Base-by-base conservation (phyloP, 2,113 vertebrate genomes). In the Trichomycterus rosablanca region DNA sequence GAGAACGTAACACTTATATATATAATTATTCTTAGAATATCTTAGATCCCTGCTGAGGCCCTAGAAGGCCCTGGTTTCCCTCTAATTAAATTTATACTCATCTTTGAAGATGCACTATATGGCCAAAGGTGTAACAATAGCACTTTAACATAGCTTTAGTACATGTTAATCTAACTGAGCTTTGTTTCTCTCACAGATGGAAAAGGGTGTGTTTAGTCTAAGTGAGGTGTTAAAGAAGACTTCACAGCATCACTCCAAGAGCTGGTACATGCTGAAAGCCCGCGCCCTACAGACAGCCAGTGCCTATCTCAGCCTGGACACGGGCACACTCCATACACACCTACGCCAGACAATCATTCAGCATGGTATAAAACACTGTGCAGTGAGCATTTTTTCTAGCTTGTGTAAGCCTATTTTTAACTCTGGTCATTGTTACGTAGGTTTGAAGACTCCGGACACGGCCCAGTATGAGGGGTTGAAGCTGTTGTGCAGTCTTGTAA, bases 241-340 rank as follows among this genome's bases (percentile, higher is more conserved):
- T 1, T 84, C 89, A 26, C 87, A 87, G 57, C 89, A 79, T 68
- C 72, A 75, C 10, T 87, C 88, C 0, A 94, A 90, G 67, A 83
- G 77, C 61, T 95, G 91, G 91, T 94, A 93, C 77, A 66, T 97
- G 60, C 80, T 97, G 9, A 86, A 88, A 20, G 93, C 89, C 45
- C 86, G 76, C 1, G 73, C 82, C 2, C 79, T 95, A 2, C 89
- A 91, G 62, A 71, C 80, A n/a, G 80, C 85, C 46, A 84, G 91
- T 1, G 6, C 67, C 8, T 94, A 88, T 76, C 87, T 97, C 12
- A 83, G 72, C 70, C 77, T 95, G 3, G 85, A 93, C 3, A 55
- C 83, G 0, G 44, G 73, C 46, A 51, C 28, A 63, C 81, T 95
- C 22, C 70, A 78, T 0, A 66, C 65, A 5, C 20, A 75, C 15